These are phyloP conservation scores for Papilio elwesi DNA, from an alignment of 2,888 invertebrate species.

Conservation along the genomic window DNA sequence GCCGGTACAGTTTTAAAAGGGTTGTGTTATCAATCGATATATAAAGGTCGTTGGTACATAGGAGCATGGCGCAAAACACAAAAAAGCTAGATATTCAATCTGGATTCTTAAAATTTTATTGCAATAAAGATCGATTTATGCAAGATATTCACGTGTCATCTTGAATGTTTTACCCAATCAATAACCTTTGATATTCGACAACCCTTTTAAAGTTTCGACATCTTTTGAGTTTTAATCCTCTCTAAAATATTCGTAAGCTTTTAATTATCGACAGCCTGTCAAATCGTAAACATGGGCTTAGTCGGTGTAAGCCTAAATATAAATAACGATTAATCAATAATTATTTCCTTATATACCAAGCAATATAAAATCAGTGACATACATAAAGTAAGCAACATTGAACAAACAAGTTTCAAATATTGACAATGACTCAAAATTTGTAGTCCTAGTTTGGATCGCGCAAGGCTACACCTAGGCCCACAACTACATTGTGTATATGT, in stretches of 20 bases:
- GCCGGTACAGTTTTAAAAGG: conserved; percentile 3
- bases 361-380: too few relatives aligned
- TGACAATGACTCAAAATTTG: not conserved
- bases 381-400: too few relatives aligned
- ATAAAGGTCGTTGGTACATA: not conserved
- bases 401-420: conserved; percentile 6
- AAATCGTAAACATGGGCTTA: not conserved
- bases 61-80: too few relatives aligned
- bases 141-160: not conserved
- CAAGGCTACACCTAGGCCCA: not conserved
- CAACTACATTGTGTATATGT: not conserved
- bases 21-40: not conserved
- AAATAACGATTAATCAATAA: not conserved
- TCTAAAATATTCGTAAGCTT: conserved; percentile 12
- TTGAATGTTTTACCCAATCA: too few relatives aligned
- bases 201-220: conserved; percentile 8
- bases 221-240: not conserved
- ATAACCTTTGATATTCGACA: not conserved
- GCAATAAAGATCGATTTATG: too few relatives aligned
- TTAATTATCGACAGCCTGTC: not conserved
- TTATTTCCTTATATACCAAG: not conserved
- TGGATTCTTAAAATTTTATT: too few relatives aligned
- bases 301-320: not conserved
- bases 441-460: not conserved
- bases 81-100: too few relatives aligned